Percentiles rank a stretch among this genome's conserved stretches.
Conservation (phyloP, 2,888 invertebrate genomes). For the Alloplasta piceator region DNA sequence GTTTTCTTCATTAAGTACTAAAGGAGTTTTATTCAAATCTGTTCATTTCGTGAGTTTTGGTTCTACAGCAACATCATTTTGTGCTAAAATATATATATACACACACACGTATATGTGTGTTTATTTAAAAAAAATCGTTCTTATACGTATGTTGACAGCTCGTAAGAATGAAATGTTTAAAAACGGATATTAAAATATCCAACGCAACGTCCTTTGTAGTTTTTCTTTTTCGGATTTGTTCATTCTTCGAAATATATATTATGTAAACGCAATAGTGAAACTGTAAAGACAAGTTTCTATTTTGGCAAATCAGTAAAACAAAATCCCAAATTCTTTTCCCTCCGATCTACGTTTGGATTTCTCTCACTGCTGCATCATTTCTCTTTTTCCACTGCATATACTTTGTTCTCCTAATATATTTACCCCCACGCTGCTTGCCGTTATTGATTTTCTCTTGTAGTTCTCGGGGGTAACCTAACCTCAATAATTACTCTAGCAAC, state of each 20-base stretch:
- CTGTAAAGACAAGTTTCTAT: conserved; percentile 54
- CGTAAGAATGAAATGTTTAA: conserved; percentile 54
- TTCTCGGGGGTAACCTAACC: no score
- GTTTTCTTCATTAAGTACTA: no score
- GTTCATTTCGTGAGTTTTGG: no score
- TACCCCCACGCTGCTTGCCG: neutral
- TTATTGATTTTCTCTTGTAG: conserved; percentile 5
- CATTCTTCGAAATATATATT: conserved; percentile 64
- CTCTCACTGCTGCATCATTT: conserved; percentile 13
- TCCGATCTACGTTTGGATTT: neutral
- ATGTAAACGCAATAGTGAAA: conserved; percentile 66
- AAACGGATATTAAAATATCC: conserved; percentile 63
- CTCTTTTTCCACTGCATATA: conserved; percentile 39
- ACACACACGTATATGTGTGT: conserved; percentile 31
- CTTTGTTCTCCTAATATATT: conserved; percentile 23
- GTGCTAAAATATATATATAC: no score
- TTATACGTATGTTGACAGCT: conserved; percentile 56
- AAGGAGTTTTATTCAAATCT: no score
- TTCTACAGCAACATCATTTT: no score
- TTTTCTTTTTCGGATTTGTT: conserved; percentile 34
- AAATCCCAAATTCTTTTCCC: conserved; percentile 34
- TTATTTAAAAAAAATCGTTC: conserved; percentile 55
- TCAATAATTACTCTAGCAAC: conserved; percentile 30
- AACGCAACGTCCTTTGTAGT: conserved; percentile 54
- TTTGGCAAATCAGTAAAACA: conserved; percentile 54